Evolutionary conservation across 92 coral and sea anemone genomes (phyloP), one percentile per base, ranked within the genome.

Genomic region (Chrysogorgia sp.): DNA sequence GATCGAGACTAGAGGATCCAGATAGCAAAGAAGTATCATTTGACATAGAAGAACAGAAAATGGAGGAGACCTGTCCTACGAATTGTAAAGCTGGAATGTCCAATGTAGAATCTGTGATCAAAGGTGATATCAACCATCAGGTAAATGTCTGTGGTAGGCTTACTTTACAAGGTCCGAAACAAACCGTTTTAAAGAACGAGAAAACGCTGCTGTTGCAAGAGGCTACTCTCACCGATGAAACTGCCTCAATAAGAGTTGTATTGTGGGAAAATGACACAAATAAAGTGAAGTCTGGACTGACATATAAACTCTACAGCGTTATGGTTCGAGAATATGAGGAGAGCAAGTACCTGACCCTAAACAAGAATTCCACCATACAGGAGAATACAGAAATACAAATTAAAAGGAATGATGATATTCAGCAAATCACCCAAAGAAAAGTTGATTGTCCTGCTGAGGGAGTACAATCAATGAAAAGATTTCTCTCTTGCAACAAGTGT

Each of bases 1-100:
- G 88, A 67, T 53, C 87, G n/a, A 83, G 43, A 48, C 52, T 88
- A 55, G 83, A 80, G 50, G 76, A 75, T 26, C 85, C 80, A 58
- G 31, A 28, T 31, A 80, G 67, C 37, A 17, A 49, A 7, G 75
- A 77, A 49, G 23, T 77, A 10, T 30, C 52, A 10, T 61, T 84
- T 63, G 75, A 84, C 32, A 63, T 70, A 48, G 41, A 56, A 63
- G n/a, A n/a, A n/a, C n/a, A n/a, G n/a, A n/a, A n/a, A n/a, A n/a
- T n/a, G n/a, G n/a, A n/a, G n/a, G n/a, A n/a, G n/a, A n/a, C n/a
- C n/a, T n/a, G n/a, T n/a, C n/a, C n/a, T n/a, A n/a, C n/a, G 43
- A 60, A 30, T 17, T 34, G 22, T 55, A 66, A n/a, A n/a, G n/a
- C n/a, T n/a, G n/a, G n/a, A n/a, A 12, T 68, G 15, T 17, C 34